Percentiles rank a stretch among this genome's conserved stretches.
phyloP scores from a whole-genome alignment of 2,888 invertebrate species.

The Malthinus flaveolus region DNA sequence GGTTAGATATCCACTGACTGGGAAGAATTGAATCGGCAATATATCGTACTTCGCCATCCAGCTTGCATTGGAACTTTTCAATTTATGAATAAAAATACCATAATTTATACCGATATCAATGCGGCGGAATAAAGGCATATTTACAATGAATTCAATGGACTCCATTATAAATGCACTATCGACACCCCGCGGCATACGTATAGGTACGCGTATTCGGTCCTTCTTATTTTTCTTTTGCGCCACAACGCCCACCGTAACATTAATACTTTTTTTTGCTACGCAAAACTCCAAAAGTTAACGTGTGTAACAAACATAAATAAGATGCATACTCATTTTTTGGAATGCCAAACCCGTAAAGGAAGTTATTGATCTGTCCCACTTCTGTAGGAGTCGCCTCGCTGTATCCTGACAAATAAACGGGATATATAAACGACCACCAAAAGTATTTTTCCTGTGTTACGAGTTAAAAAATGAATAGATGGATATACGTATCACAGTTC shows the following conservation, averaged over 20 bases:
- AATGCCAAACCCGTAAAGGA: conserved; percentile 17
- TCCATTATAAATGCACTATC: conserved; percentile 23
- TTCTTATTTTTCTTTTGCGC: not conserved
- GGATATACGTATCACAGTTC: conserved; percentile 3
- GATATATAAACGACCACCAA: conserved; percentile 19
- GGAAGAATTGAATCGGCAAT: conserved; percentile 45
- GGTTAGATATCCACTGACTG: conserved; percentile 45
- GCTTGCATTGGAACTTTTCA: conserved; percentile 47
- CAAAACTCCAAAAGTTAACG: too few relatives aligned
- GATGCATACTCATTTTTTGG: conserved; percentile 21
- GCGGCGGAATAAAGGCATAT: conserved; percentile 49
- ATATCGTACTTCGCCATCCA: conserved; percentile 44
- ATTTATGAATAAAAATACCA: conserved; percentile 53
- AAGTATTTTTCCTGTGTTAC: conserved; percentile 13
- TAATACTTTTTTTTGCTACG: too few relatives aligned
- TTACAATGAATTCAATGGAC: conserved; percentile 40
- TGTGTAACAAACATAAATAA: not conserved
- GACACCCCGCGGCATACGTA: conserved; percentile 10
- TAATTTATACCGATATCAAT: conserved; percentile 49
- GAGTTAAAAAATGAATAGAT: conserved; percentile 1
- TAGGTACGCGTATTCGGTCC: not conserved
- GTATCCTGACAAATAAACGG: conserved; percentile 23
- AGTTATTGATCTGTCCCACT: conserved; percentile 23
- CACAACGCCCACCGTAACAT: not conserved
- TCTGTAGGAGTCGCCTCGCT: conserved; percentile 17